These are phyloP conservation scores for Chesias legatella DNA, from an alignment of 2,888 invertebrate genomes.

Conservation along the genomic window DNA sequence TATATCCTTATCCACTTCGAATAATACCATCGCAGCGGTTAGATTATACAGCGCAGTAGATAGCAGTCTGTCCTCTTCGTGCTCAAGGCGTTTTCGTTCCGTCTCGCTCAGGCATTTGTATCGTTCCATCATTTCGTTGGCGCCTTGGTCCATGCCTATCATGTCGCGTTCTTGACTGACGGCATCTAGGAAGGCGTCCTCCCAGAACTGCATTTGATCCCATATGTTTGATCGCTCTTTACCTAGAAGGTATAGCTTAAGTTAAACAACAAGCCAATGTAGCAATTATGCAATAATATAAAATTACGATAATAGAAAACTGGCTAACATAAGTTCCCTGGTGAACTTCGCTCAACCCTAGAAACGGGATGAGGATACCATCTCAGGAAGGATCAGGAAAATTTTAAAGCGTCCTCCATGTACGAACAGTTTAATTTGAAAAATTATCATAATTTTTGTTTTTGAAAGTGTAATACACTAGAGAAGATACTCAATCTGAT, in stretches of 20 bases:
- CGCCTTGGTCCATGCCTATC: constrained; percentile 99
- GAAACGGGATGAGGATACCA: too few relatives aligned
- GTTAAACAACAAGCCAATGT: too few relatives aligned
- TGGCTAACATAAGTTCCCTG: too few relatives aligned
- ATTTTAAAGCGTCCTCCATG: too few relatives aligned
- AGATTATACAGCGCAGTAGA: constrained; percentile 98
- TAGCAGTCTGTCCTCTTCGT: constrained; percentile 97
- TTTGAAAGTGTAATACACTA: too few relatives aligned
- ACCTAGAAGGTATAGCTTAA: constrained; percentile 43
- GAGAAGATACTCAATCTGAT: too few relatives aligned
- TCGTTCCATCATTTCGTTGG: constrained; percentile 99
- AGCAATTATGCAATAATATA: too few relatives aligned
- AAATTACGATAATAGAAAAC: too few relatives aligned
- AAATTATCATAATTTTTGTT: too few relatives aligned
- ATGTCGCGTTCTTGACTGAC: constrained; percentile 98
- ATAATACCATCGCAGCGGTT: constrained; percentile 96
- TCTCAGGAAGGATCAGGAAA: too few relatives aligned
- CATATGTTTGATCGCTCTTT: constrained; percentile 94
- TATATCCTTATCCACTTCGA: constrained; percentile 91
- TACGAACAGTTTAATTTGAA: too few relatives aligned
- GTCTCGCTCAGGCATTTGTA: constrained; percentile 96
- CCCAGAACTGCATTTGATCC: constrained; percentile 99
- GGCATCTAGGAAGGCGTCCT: constrained; percentile 98
- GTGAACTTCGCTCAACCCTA: too few relatives aligned
- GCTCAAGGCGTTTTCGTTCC: constrained; percentile 95